phyloP scores from a whole-genome alignment of 2,888 invertebrate species.

The Hemaris fuciformis region DNA sequence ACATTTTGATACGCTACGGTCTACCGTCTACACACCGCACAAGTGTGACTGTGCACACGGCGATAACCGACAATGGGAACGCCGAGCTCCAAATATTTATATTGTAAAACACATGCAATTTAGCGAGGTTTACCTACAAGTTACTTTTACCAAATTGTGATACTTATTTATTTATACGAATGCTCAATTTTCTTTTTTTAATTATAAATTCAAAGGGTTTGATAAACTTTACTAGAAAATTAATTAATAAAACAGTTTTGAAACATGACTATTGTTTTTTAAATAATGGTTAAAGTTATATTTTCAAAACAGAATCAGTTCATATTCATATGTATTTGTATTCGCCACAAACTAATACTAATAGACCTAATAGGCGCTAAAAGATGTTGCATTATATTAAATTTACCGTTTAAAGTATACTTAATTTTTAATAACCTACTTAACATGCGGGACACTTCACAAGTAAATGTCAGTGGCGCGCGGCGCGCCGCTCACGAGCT shows the following conservation, averaged over 20 bases:
- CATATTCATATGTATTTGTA: no score
- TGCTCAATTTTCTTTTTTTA: no score
- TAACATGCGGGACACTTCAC: background rate
- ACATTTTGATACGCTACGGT: constrained; percentile 19
- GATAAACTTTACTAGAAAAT: no score
- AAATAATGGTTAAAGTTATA: no score
- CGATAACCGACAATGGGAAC: constrained; percentile 8
- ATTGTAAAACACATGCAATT: background rate
- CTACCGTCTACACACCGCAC: no score
- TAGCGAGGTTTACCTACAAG: background rate
- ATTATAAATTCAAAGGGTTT: no score
- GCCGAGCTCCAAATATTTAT: background rate
- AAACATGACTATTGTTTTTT: no score
- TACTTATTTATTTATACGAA: no score
- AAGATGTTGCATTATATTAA: background rate
- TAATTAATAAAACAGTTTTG: no score
- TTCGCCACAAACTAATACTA: background rate
- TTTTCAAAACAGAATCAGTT: no score
- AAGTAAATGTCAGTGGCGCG: background rate
- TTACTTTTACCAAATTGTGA: background rate
- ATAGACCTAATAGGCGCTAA: background rate
- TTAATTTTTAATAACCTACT: background rate
- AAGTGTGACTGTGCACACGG: constrained; percentile 5
- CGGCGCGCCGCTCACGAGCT: background rate
- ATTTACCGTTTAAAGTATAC: background rate